Base-by-base conservation (phyloP, 2,888 invertebrate genomes). In the Arrhopalites spinosus region DNA sequence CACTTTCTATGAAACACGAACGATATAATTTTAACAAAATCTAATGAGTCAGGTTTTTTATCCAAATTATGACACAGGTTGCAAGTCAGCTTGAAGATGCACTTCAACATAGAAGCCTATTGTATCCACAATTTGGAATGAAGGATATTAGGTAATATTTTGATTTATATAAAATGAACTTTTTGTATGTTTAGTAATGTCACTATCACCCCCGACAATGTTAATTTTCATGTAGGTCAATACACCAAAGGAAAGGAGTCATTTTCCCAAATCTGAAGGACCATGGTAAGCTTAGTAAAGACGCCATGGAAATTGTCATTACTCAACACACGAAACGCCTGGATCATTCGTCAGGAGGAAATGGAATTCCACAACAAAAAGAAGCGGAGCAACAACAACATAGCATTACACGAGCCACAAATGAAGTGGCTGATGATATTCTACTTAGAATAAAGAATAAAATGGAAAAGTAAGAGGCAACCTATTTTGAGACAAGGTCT, bases 201-300 rank as follows among this genome's bases (percentile, higher is more conserved):
- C n/a, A n/a, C n/a, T n/a, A n/a, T n/a, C n/a, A n/a, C n/a, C n/a
- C n/a, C n/a, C n/a, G n/a, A n/a, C n/a, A n/a, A n/a, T n/a, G n/a
- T n/a, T n/a, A n/a, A n/a, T n/a, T n/a, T n/a, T n/a, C n/a, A n/a
- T n/a, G n/a, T n/a, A n/a, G n/a, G 45, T 78, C 83, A 2, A 64
- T 83, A 8, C 81, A 81, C 68, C 82, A 82, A 63, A 73, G 82
- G 17, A 83, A 83, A 73, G 83, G 83, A 17, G 82, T 83, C 1
- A 83, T 83, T 50, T 83, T 82, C 68, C 83, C 83, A n/a, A 83
- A 83, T 63, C 56, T 81, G 1, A 83, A 83, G 66, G 83, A 83
- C 67, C 82, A 83, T 75, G 83, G 83, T 20, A 82, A 81, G 63
- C 43, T 83, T 61, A 81, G 82, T 8, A 82, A 83, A 74, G 82